These are phyloP conservation scores for Ellobium chinense DNA, from an alignment of 2,888 invertebrate genomes.

Conservation along the genomic window DNA sequence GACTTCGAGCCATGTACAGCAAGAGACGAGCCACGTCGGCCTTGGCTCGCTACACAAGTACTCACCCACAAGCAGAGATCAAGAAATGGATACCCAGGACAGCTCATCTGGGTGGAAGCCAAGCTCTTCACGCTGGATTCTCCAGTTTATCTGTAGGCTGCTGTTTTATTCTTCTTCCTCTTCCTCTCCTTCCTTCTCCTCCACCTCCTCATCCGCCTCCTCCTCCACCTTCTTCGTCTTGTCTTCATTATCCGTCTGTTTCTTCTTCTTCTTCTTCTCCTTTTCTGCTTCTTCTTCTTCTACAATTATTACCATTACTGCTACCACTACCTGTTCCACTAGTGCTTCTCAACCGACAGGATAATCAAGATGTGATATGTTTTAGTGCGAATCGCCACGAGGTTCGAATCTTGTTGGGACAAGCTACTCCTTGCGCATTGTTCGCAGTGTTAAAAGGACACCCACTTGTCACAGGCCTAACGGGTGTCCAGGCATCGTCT, in stretches of 20 bases:
- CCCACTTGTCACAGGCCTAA: no score
- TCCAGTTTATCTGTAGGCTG: neutral
- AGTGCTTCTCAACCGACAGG: no score
- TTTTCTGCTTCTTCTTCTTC: no score
- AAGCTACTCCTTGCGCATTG: no score
- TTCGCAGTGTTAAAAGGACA: no score
- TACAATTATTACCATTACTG: no score
- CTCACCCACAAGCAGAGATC: neutral
- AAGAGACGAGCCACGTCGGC: constrained; percentile 3
- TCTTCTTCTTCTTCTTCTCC: neutral
- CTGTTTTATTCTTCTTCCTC: no score
- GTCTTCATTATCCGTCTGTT: neutral
- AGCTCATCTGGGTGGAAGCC: neutral
- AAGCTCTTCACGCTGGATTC: neutral
- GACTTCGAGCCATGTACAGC: constrained; percentile 3
- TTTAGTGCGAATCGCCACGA: no score
- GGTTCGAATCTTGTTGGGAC: no score
- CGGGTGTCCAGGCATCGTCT: no score
- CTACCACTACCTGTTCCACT: no score
- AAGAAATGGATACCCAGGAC: neutral
- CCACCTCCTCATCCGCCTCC: neutral
- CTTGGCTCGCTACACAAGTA: neutral
- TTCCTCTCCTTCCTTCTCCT: neutral
- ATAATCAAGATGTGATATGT: no score
- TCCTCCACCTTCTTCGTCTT: neutral